Percentiles rank a stretch among this genome's conserved stretches.
Conservation (phyloP, 35 echinoderm and acorn worm genomes). For the Holothuria glaberrima region DNA sequence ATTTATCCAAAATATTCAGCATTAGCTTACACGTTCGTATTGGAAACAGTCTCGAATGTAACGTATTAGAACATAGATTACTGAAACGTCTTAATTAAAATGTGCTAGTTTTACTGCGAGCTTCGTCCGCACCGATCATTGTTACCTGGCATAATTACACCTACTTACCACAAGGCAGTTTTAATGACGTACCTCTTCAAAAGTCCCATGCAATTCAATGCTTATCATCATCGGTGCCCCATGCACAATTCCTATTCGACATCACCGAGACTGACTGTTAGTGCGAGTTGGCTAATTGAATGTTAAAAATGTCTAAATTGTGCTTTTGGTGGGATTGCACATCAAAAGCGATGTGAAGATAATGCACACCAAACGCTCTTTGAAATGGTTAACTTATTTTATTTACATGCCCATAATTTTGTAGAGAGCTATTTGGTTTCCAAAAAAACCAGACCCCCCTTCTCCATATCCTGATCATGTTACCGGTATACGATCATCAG, state of each 20-base stretch:
- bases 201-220: not conserved
- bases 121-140: not conserved
- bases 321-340: not conserved
- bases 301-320: not conserved
- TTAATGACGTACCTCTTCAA: not conserved
- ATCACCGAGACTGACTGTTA: not conserved
- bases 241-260: not conserved
- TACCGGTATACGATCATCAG: not conserved
- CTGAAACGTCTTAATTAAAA: not conserved
- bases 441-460: not conserved
- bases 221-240: not conserved
- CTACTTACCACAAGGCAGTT: not conserved
- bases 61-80: not conserved
- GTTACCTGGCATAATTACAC: not conserved
- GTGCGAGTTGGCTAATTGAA: not conserved
- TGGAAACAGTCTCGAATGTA: no score
- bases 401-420: not conserved
- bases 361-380: constrained; percentile 6
- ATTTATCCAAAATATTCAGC: no score
- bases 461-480: not conserved
- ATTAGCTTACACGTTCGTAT: no score
- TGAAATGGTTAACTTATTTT: not conserved
- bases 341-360: not conserved
- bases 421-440: not conserved
- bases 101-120: no score